Percentiles rank a stretch among this genome's conserved stretches.
phyloP scores from a whole-genome alignment of 2,797 vertebrate species.

The Mormyrus proboscirostris region DNA sequence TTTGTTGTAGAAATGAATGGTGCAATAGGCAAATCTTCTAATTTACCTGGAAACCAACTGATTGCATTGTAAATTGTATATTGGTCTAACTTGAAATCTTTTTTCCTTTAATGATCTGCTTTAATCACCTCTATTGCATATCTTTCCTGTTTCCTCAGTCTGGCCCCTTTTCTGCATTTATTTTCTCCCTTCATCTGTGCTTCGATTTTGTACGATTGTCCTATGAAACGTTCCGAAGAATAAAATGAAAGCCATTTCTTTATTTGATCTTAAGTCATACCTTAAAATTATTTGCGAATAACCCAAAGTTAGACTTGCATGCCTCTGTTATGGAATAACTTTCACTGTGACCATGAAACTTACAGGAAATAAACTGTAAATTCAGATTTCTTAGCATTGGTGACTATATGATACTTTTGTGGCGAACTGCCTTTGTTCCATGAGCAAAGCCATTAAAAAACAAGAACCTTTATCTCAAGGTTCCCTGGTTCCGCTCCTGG shows the following conservation, averaged over 20 bases:
- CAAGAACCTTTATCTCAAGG: neutral
- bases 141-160: neutral
- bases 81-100: neutral
- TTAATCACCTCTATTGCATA: neutral
- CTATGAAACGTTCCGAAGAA: neutral
- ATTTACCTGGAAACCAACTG: neutral
- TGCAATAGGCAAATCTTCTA: conserved; percentile 4
- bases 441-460: neutral
- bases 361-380: neutral
- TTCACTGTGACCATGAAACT: neutral
- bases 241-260: neutral
- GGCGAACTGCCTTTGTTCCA: neutral
- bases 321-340: neutral
- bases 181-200: neutral
- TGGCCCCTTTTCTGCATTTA: neutral
- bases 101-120: neutral
- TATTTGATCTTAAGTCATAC: neutral
- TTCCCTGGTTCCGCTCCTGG: neutral
- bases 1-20: neutral
- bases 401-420: neutral
- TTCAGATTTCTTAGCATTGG: neutral
- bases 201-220: neutral
- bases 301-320: neutral
- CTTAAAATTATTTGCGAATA: neutral
- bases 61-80: neutral